These are phyloP conservation scores for Microctonus brassicae DNA, from an alignment of 2,888 invertebrate genomes.

Conservation along the genomic window DNA sequence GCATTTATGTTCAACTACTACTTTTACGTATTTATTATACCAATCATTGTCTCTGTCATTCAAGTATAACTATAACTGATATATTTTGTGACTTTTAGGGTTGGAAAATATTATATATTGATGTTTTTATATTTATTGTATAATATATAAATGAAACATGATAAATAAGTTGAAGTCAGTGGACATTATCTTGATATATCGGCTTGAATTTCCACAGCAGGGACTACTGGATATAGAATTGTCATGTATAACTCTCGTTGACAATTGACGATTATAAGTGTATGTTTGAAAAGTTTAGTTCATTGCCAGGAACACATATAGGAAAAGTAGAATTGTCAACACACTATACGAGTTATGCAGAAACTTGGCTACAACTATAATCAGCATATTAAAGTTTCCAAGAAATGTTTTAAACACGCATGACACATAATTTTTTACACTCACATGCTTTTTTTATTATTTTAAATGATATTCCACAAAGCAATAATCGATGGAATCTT, in stretches of 20 bases:
- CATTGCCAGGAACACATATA: background rate
- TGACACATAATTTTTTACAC: background rate
- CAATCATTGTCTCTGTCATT: no score
- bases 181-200: conserved; percentile 30
- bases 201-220: conserved; percentile 33
- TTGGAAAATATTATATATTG: background rate
- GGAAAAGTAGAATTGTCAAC: no score
- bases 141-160: background rate
- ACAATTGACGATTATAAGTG: background rate
- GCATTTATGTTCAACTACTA: background rate
- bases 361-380: background rate
- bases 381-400: no score
- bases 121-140: conserved; percentile 9
- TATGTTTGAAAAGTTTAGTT: background rate
- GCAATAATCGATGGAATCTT: background rate
- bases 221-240: background rate
- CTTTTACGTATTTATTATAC: no score
- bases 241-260: background rate
- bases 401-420: no score
- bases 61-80: conserved; percentile 2
- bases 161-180: background rate
- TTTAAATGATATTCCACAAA: background rate
- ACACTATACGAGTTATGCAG: background rate
- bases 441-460: background rate
- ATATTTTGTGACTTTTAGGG: background rate